A percentile compares a stretch with the other conserved stretches of the same genome.
Evolutionary conservation across 92 coral and sea anemone species (phyloP).

Genomic region (Phenganax marumi): DNA sequence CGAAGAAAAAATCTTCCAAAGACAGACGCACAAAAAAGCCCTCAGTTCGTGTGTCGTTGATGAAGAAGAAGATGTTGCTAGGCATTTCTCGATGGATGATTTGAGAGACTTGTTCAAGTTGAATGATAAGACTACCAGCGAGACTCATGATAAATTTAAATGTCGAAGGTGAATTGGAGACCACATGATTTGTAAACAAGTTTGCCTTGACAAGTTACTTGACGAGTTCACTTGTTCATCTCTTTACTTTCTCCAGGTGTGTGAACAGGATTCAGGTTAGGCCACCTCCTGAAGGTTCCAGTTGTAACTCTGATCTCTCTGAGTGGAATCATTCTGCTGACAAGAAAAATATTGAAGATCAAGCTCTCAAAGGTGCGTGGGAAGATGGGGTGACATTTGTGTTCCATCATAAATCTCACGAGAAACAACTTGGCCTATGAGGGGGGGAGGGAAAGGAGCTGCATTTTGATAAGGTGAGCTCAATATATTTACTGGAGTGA

Average conservation of each 20-base stretch:
- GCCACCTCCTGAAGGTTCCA: slow-evolving; percentile 74
- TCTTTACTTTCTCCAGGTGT: slow-evolving; percentile 55
- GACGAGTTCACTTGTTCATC: too few relatives aligned
- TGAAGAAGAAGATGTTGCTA: slow-evolving; percentile 85
- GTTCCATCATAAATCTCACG: slow-evolving; percentile 91
- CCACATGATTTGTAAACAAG: slow-evolving; percentile 36
- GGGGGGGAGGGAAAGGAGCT: not conserved
- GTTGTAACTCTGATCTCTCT: slow-evolving; percentile 78
- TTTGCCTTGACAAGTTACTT: slow-evolving; percentile 11
- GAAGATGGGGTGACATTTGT: slow-evolving; percentile 88
- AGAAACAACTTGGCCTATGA: slow-evolving; percentile 75
- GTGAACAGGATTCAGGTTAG: slow-evolving; percentile 91
- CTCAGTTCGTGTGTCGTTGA: slow-evolving; percentile 95
- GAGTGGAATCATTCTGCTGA: slow-evolving; percentile 93
- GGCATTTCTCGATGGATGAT: slow-evolving; percentile 86
- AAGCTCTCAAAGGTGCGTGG: slow-evolving; percentile 82
- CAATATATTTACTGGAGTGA: too few relatives aligned
- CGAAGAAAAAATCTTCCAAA: slow-evolving; percentile 96
- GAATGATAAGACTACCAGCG: slow-evolving; percentile 78
- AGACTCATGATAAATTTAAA: slow-evolving; percentile 88
- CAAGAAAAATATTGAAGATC: slow-evolving; percentile 81
- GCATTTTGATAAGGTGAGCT: too few relatives aligned
- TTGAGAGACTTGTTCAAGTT: slow-evolving; percentile 83
- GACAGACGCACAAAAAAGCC: slow-evolving; percentile 98
- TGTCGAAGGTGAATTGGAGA: slow-evolving; percentile 10